These are phyloP conservation scores for Andrena cerasifolii DNA, from an alignment of 1,140 invertebrate species.

Conservation along the genomic window DNA sequence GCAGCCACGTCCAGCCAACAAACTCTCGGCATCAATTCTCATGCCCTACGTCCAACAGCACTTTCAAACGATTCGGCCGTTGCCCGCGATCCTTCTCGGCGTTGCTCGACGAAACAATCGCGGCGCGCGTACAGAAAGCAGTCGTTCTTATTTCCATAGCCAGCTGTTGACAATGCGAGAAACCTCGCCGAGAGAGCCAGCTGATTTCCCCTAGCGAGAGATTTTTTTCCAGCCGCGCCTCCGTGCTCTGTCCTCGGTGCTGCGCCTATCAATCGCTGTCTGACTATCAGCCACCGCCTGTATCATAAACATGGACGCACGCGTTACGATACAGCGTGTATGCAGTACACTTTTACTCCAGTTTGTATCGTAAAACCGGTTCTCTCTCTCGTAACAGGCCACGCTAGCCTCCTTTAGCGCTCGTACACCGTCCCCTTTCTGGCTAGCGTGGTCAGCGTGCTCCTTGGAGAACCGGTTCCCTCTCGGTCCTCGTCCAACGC, in stretches of 20 bases:
- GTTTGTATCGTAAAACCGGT: conserved; percentile 75
- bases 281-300: conserved; percentile 23
- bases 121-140: neutral
- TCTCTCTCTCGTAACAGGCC: conserved; percentile 70
- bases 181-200: neutral
- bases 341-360: conserved; percentile 77
- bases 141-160: neutral
- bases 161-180: neutral
- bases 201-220: neutral
- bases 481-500: conserved; percentile 42
- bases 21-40: too few relatives aligned
- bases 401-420: conserved; percentile 69
- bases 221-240: neutral
- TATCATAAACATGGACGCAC: conserved; percentile 59
- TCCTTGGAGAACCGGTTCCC: conserved; percentile 68
- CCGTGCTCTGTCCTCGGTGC: neutral
- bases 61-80: neutral
- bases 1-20: too few relatives aligned
- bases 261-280: conserved; percentile 1
- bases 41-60: neutral
- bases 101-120: neutral
- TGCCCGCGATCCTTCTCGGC: neutral
- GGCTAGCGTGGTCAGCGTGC: conserved; percentile 51
- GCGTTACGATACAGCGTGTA: conserved; percentile 56
- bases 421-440: conserved; percentile 49